Conservation (phyloP, 2,888 invertebrate genomes). For the Dicranocentrus wangi region DNA sequence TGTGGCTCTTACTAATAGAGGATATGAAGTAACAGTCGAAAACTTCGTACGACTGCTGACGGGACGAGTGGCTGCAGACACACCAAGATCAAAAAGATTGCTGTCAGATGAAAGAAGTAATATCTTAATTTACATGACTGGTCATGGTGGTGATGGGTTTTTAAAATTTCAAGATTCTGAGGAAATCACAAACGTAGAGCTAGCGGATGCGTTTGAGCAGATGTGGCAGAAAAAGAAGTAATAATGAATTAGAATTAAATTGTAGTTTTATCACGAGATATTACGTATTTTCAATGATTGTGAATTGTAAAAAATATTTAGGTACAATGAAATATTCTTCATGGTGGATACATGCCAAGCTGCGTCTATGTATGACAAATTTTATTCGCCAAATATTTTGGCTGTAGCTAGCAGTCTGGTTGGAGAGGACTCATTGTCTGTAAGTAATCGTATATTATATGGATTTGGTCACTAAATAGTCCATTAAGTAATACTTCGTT, state of each 20-base stretch:
- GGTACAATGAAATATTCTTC: slow-evolving; percentile 97
- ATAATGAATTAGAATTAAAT: slow-evolving; percentile 2
- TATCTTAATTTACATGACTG: slow-evolving; percentile 95
- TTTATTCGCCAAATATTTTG: slow-evolving; percentile 98
- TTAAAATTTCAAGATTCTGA: slow-evolving; percentile 99
- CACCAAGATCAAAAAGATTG: slow-evolving; percentile 94
- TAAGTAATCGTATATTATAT: slow-evolving; percentile 77
- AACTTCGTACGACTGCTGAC: slow-evolving; percentile 97
- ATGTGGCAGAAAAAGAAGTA: slow-evolving; percentile 99
- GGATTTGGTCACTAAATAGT: no score
- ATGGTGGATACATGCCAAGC: slow-evolving; percentile 99
- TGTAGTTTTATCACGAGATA: slow-evolving; percentile 10
- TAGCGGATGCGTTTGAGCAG: slow-evolving; percentile 98
- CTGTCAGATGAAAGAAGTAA: slow-evolving; percentile 98
- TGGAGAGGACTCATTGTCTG: slow-evolving; percentile 98
- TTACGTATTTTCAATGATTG: no score
- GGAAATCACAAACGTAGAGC: slow-evolving; percentile 97
- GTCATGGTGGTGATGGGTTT: slow-evolving; percentile 98
- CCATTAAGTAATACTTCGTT: no score
- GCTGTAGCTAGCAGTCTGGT: slow-evolving; percentile 97
- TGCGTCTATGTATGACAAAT: slow-evolving; percentile 97
- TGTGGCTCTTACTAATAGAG: no score
- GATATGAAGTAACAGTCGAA: slow-evolving; percentile 91
- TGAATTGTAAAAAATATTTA: no score
- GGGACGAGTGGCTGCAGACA: slow-evolving; percentile 91